A percentile compares a stretch with the other conserved stretches of the same genome.
phyloP scores from a whole-genome alignment of 2,113 vertebrate genomes.

The Raja brachyura region DNA sequence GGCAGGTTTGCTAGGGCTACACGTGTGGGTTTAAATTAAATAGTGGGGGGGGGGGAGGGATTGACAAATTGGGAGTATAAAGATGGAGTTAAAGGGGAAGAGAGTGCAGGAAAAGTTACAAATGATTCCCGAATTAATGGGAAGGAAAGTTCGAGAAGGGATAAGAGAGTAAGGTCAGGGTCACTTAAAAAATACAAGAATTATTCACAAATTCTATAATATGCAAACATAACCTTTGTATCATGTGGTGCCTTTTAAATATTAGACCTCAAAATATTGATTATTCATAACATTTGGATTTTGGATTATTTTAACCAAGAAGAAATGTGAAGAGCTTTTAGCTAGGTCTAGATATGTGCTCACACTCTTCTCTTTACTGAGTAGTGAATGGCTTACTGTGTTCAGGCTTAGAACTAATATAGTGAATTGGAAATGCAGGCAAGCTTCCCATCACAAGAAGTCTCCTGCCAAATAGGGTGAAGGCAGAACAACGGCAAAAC shows the following conservation, averaged over 20 bases:
- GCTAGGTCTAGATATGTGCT: background rate
- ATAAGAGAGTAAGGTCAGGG: no score
- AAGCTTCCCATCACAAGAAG: background rate
- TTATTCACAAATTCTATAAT: background rate
- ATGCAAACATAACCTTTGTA: background rate
- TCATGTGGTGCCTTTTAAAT: background rate
- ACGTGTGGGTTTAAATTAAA: no score
- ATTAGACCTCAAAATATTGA: background rate
- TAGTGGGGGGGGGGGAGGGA: no score
- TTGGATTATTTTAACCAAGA: background rate
- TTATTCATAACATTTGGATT: background rate
- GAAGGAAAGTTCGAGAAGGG: no score
- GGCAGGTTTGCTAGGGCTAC: no score
- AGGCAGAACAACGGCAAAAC: no score
- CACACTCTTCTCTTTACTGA: background rate
- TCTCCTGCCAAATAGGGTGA: no score
- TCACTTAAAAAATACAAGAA: background rate
- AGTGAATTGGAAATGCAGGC: background rate
- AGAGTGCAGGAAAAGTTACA: no score
- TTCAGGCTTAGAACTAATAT: background rate
- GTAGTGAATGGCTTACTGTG: background rate
- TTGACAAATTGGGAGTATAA: no score
- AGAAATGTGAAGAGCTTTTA: background rate
- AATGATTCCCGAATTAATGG: no score
- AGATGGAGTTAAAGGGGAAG: no score